A percentile compares a stretch with the other conserved stretches of the same genome.
phyloP scores from a whole-genome alignment of 2,113 vertebrate species.

The Atlantisia rogersi region DNA sequence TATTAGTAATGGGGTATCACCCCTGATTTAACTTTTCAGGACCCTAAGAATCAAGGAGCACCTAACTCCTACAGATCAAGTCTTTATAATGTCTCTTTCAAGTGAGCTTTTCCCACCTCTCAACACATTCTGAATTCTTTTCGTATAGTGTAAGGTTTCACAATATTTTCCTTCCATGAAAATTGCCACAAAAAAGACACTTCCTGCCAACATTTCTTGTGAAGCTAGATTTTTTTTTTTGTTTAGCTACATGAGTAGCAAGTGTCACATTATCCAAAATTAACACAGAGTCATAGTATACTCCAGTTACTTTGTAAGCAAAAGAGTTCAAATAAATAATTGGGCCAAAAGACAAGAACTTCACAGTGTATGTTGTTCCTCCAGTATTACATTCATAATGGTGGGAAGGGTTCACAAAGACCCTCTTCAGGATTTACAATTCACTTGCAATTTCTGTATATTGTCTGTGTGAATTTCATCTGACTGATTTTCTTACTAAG shows the following conservation, averaged over 20 bases:
- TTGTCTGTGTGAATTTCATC: not conserved
- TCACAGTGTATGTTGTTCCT: not conserved
- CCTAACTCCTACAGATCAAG: not conserved
- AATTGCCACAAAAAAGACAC: not conserved
- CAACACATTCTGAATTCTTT: not conserved
- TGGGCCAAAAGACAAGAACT: not conserved
- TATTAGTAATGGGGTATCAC: not conserved
- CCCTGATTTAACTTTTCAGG: not conserved
- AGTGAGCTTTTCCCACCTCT: not conserved
- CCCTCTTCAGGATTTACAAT: not conserved
- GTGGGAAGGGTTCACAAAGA: not conserved
- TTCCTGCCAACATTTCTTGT: not conserved
- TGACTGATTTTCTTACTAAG: not conserved
- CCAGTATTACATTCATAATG: not conserved
- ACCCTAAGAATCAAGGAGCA: not conserved
- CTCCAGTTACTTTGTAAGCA: not conserved
- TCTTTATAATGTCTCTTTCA: not conserved
- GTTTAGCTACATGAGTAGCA: not conserved
- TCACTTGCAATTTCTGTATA: not conserved
- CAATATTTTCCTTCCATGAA: not conserved
- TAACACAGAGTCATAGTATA: not conserved
- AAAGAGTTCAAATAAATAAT: not conserved
- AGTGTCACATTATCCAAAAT: not conserved
- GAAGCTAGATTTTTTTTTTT: not conserved
- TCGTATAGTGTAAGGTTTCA: not conserved